Conservation (phyloP, 2,888 invertebrate genomes). For the Osmoderma eremita region DNA sequence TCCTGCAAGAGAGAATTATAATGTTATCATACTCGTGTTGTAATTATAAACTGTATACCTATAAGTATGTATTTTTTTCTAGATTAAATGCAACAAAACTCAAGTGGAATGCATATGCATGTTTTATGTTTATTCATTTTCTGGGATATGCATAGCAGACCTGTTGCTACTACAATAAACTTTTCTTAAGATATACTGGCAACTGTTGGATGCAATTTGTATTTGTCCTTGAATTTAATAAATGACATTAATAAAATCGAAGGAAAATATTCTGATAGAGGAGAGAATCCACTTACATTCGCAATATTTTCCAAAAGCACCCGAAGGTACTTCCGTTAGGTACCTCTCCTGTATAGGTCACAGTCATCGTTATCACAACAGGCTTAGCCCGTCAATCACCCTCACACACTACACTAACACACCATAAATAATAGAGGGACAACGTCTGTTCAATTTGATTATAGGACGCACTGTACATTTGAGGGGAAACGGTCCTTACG, state of each 20-base stretch:
- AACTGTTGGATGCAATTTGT: no score
- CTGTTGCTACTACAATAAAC: no score
- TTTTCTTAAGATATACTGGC: no score
- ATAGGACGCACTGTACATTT: slow-evolving; percentile 22
- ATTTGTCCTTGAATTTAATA: no score
- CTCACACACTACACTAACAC: slow-evolving; percentile 35
- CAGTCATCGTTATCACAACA: slow-evolving; percentile 72
- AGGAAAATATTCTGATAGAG: not conserved
- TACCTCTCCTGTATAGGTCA: slow-evolving; percentile 90
- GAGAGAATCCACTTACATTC: slow-evolving; percentile 74
- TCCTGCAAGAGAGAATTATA: not conserved
- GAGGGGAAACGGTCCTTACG: slow-evolving; percentile 14
- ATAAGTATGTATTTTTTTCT: no score
- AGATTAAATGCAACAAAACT: no score
- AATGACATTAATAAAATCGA: not conserved
- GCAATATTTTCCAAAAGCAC: slow-evolving; percentile 90
- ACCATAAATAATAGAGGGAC: slow-evolving; percentile 7
- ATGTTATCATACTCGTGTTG: no score
- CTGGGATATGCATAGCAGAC: no score
- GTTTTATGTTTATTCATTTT: no score
- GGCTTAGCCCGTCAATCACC: slow-evolving; percentile 29
- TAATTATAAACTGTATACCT: no score
- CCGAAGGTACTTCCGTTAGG: slow-evolving; percentile 93
- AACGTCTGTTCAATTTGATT: slow-evolving; percentile 10
- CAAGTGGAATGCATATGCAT: no score